A percentile compares a stretch with the other conserved stretches of the same genome.
Evolutionary conservation across 2,888 invertebrate genomes (phyloP).

Genomic region (Coremacera marginata): DNA sequence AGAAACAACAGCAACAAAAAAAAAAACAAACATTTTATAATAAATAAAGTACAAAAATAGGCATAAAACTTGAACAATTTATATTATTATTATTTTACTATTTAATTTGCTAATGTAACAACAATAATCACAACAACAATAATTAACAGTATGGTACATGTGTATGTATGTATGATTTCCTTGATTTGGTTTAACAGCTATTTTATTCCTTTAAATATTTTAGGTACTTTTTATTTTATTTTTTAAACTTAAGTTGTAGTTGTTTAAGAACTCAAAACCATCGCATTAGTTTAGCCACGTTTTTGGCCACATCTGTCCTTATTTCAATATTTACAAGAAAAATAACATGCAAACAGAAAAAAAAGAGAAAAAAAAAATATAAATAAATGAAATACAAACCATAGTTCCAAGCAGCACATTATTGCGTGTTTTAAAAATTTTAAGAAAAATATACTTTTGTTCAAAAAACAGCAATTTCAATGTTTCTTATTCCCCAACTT

Average conservation of each 20-base stretch:
- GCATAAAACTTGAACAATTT: slow-evolving; percentile 42
- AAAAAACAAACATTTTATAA: slow-evolving; percentile 39
- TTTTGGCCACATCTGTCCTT: not conserved
- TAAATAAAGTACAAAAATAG: slow-evolving; percentile 31
- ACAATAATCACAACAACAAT: slow-evolving; percentile 24
- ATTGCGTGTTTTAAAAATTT: not conserved
- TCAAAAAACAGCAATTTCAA: not conserved
- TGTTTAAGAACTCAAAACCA: slow-evolving; percentile 48
- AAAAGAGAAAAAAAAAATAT: not conserved
- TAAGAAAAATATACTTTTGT: not conserved
- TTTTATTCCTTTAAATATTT: slow-evolving; percentile 13
- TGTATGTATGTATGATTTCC: not conserved
- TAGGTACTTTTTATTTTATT: slow-evolving; percentile 39
- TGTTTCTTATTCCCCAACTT: no score
- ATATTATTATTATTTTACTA: slow-evolving; percentile 40
- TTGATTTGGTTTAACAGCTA: not conserved
- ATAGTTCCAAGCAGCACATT: not conserved
- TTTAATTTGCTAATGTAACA: slow-evolving; percentile 45
- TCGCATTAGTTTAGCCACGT: slow-evolving; percentile 42
- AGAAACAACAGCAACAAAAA: slow-evolving; percentile 9
- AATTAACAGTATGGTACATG: slow-evolving; percentile 4
- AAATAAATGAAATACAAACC: not conserved
- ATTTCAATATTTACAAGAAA: not conserved
- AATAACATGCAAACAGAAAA: not conserved
- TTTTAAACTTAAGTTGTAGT: slow-evolving; percentile 33